phyloP scores from a whole-genome alignment of 2,113 vertebrate species.

The Rhizomys pruinosus region DNA sequence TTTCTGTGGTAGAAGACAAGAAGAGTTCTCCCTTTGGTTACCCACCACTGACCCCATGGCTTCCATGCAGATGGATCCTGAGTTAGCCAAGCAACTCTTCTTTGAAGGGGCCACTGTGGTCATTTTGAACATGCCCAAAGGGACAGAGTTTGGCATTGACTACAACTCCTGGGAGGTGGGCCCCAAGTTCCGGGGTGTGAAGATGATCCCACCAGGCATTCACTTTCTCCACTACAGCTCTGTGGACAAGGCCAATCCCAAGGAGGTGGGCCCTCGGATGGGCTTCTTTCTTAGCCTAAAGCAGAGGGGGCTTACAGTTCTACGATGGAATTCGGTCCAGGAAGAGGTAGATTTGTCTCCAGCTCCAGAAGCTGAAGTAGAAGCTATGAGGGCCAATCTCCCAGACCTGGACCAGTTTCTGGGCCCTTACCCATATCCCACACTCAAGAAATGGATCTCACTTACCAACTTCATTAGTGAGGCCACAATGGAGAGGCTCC shows the following conservation, averaged over 20 bases:
- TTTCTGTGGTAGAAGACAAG: neutral
- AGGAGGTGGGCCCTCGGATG: conserved; percentile 90
- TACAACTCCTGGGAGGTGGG: conserved; percentile 95
- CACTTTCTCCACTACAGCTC: conserved; percentile 95
- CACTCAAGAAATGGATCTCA: conserved; percentile 95
- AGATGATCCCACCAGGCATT: conserved; percentile 97
- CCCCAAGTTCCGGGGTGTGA: conserved; percentile 94
- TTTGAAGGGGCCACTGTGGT: conserved; percentile 94
- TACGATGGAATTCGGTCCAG: conserved; percentile 89
- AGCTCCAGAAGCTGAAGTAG: conserved; percentile 87
- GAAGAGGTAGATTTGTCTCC: conserved; percentile 90
- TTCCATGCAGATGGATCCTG: conserved; percentile 89
- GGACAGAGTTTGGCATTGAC: conserved; percentile 95
- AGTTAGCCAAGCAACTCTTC: conserved; percentile 92
- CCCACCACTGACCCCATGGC: conserved; percentile 50
- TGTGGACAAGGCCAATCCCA: conserved; percentile 83
- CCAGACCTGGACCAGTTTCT: conserved; percentile 92
- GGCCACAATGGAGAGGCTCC: conserved; percentile 86
- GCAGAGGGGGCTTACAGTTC: conserved; percentile 88
- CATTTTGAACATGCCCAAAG: conserved; percentile 92
- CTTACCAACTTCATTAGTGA: conserved; percentile 91
- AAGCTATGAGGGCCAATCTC: conserved; percentile 87
- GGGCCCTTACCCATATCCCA: conserved; percentile 94
- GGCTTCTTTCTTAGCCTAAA: conserved; percentile 92
- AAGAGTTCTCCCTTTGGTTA: conserved; percentile 1